These are phyloP conservation scores for Otus sunia DNA, from an alignment of 2,113 vertebrate genomes.

Conservation along the genomic window DNA sequence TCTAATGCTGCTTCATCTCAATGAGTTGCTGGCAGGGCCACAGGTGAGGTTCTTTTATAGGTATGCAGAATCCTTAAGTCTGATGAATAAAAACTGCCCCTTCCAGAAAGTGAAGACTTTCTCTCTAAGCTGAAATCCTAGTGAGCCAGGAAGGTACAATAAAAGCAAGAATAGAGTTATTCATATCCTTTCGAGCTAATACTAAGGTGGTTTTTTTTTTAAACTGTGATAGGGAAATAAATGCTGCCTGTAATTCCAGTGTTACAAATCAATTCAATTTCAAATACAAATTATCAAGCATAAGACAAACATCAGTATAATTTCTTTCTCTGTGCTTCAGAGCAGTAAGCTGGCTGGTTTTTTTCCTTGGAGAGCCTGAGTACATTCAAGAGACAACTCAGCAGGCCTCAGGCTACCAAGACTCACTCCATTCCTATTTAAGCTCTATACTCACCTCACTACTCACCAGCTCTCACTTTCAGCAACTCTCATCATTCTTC, in stretches of 20 bases:
- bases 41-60: neutral
- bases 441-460: neutral
- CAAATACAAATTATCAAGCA: neutral
- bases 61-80: neutral
- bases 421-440: neutral
- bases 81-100: neutral
- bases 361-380: neutral
- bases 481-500: neutral
- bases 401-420: neutral
- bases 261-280: neutral
- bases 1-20: neutral
- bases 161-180: neutral
- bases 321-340: neutral
- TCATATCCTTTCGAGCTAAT: neutral
- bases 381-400: neutral
- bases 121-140: neutral
- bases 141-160: neutral
- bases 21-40: neutral
- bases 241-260: neutral
- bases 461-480: neutral
- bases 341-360: neutral
- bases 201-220: neutral
- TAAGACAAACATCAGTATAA: neutral
- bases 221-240: neutral
- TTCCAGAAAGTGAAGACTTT: neutral